phyloP scores from a whole-genome alignment of 1,140 invertebrate genomes.

The Neelides sp. region DNA sequence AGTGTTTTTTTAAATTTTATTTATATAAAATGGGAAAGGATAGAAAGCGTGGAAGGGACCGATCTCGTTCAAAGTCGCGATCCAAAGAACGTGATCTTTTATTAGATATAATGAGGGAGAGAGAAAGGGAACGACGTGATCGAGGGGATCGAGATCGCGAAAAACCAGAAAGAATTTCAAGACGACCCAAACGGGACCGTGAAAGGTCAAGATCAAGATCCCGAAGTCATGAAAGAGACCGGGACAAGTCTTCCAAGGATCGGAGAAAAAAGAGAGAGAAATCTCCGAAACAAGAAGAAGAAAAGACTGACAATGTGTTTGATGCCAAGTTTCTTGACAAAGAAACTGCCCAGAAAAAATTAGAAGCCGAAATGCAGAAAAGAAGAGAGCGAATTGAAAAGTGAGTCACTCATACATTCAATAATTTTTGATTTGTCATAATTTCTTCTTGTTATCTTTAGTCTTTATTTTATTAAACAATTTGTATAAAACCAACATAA shows the following conservation, averaged over 20 bases:
- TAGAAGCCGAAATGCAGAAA: slow-evolving; percentile 94
- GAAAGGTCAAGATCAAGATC: slow-evolving; percentile 11
- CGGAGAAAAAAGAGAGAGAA: neutral
- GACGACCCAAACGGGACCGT: neutral
- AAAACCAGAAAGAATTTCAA: neutral
- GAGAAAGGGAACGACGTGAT: too few relatives aligned
- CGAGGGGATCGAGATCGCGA: neutral
- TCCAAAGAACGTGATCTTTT: too few relatives aligned
- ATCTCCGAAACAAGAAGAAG: neutral
- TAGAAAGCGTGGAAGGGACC: slow-evolving; percentile 10
- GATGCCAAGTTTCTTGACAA: slow-evolving; percentile 29
- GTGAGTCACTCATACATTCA: too few relatives aligned
- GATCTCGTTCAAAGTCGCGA: slow-evolving; percentile 4
- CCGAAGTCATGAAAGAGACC: slow-evolving; percentile 1
- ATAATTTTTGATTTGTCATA: neutral
- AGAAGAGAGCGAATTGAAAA: slow-evolving; percentile 82
- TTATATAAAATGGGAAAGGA: too few relatives aligned
- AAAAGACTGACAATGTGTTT: slow-evolving; percentile 1
- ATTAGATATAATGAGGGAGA: too few relatives aligned
- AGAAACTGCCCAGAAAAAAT: slow-evolving; percentile 57
- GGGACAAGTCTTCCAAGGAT: neutral
- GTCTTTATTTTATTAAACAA: neutral
- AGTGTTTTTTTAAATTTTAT: too few relatives aligned
- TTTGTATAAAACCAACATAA: slow-evolving; percentile 41
- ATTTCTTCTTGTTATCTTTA: neutral